Evolutionary conservation across 2,113 vertebrate species (phyloP), one percentile per base, ranked within the genome.

Genomic region (Anser brachyrhynchus): DNA sequence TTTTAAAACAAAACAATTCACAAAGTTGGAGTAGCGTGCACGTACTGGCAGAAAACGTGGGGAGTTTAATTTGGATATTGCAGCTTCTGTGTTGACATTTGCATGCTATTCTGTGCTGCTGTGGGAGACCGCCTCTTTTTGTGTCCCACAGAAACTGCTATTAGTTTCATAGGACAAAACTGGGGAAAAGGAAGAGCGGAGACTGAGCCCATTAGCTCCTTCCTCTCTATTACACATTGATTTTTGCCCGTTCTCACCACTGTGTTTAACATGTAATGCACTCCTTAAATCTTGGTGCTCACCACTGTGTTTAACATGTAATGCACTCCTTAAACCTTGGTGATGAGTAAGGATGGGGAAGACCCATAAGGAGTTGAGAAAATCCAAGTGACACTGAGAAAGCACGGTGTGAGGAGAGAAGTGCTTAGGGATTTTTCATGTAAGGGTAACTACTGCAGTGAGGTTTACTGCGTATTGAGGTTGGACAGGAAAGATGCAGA

Each of bases 1-100:
- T 55, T 89, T 81, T 93, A 86, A 77, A 94, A 85, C 58, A 90
- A 87, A 94, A 80, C 41, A 77, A 43, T 84, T 65, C 4, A 33
- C n/a, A 16, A 64, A 80, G 25, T 70, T 72, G 70, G 65, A 84
- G 59, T 13, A 87, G 33, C 75, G 23, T 15, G 25, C 1, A 0
- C 59, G 12, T 71, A 84, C 65, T 55, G 19, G 61, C 28, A 72
- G 62, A 82, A 91, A 72, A 78, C n/a, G 11, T 3, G 8, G 16
- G 11, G 6, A 74, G 16, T 44, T 90, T 83, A 64, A 85, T 19
- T 55, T 41, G 10, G 28, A 12, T 41, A 19, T 64, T 65, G 25
- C 23, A n/a, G 28, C 26, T 65, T 65, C 62, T 39, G 19, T 37
- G 12, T 29, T 59, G 41, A 18, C 75, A 33, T 73, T 91, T 23